Evolutionary conservation across 2,797 vertebrate species (phyloP).

Genomic region (Adelosebastes latens): DNA sequence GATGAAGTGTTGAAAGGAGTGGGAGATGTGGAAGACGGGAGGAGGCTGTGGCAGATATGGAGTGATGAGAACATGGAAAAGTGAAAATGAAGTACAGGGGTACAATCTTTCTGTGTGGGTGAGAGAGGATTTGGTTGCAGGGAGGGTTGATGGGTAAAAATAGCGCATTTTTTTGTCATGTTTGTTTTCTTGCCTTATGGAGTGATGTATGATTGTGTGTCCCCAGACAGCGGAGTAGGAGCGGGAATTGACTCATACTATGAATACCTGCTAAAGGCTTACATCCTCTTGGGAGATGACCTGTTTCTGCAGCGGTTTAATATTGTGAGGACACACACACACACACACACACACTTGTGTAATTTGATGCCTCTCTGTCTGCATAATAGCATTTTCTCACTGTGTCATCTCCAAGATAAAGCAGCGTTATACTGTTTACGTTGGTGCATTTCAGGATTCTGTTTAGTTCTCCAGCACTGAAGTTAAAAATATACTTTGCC

Average conservation of each 20-base stretch:
- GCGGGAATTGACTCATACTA: slow-evolving; percentile 99
- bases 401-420: background rate
- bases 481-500: background rate
- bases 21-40: background rate
- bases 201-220: slow-evolving; percentile 25
- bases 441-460: background rate
- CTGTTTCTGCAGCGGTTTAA: slow-evolving; percentile 97
- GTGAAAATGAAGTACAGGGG: background rate
- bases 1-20: background rate
- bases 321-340: slow-evolving; percentile 85
- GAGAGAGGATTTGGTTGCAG: background rate
- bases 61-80: background rate
- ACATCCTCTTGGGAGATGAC: slow-evolving; percentile 97
- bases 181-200: background rate
- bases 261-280: slow-evolving; percentile 98
- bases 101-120: background rate
- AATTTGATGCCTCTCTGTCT: slow-evolving; percentile 30
- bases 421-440: background rate
- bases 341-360: background rate
- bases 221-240: slow-evolving; percentile 96
- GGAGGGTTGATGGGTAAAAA: background rate
- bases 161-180: background rate
- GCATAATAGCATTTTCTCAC: slow-evolving; percentile 27
- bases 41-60: background rate
- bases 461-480: background rate